Percentiles rank a stretch among this genome's conserved stretches.
phyloP scores from a whole-genome alignment of 2,113 vertebrate species.

The Oryzias javanicus region DNA sequence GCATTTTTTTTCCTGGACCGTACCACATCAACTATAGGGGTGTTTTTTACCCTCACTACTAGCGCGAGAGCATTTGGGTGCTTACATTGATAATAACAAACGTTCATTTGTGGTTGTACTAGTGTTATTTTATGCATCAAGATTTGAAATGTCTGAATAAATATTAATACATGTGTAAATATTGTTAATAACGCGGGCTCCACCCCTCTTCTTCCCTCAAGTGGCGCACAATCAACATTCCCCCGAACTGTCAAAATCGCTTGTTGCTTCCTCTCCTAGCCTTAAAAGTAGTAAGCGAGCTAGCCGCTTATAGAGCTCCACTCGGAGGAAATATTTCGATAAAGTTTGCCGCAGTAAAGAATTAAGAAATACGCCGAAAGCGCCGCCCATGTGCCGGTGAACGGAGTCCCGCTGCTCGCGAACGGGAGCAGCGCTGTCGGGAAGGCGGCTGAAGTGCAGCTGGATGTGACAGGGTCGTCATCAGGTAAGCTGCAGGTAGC shows the following conservation, averaged over 20 bases:
- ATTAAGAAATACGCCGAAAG: neutral
- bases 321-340: conserved; percentile 7
- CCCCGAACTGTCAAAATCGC: conserved; percentile 79
- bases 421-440: conserved; percentile 19
- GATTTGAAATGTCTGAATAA: accelerated
- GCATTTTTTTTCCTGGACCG: conserved; percentile 53
- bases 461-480: conserved; percentile 72
- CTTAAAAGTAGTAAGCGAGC: conserved; percentile 75
- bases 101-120: accelerated
- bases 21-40: conserved; percentile 61
- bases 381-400: neutral
- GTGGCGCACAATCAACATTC: conserved; percentile 38
- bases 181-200: neutral
- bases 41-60: neutral
- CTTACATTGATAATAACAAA: accelerated
- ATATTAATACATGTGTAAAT: neutral
- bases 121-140: accelerated
- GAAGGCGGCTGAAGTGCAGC: conserved; percentile 46
- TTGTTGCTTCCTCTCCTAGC: conserved; percentile 74
- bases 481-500: conserved; percentile 72
- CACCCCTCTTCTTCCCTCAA: conserved; percentile 1
- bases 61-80: neutral
- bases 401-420: neutral
- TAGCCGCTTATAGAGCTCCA: conserved; percentile 32
- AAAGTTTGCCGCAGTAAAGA: conserved; percentile 32